Evolutionary conservation across 2,797 vertebrate species (phyloP), one percentile per base, ranked within the genome.

Genomic region (Sebastes glaucus): DNA sequence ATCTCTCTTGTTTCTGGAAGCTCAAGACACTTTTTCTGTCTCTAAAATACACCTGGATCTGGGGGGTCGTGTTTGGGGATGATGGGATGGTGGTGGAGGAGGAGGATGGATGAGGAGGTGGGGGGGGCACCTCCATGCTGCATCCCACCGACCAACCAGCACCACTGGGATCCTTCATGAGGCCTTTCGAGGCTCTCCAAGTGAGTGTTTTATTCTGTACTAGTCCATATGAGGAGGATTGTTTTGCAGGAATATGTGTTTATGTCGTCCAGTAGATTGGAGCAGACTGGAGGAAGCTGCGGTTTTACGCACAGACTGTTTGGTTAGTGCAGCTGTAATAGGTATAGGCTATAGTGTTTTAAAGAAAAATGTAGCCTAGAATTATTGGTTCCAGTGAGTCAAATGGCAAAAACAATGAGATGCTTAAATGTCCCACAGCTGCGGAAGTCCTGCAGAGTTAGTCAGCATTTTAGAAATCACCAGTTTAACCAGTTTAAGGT

Each of bases 181-280:
- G 94, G 92, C 93, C 90, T 89, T 78, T 78, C 81, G 66, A 84
- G 77, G 84, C 88, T 84, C 30, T 80, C 89, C 87, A 90, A 91
- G 95, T 95, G 94, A 95, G 93, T 92, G 79, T 52, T 84, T 85
- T 23, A 63, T 73, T 75, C 42, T 78, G 66, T 71, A 11, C 27
- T 18, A 11, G 49, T 56, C 16, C 53, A 56, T 11, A 8, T 14
- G n/a, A 23, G 4, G 62, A 32, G 10, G 32, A 3, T 16, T 32
- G 20, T 57, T 69, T 46, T 6, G 14, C 32, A n/a, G 62, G 13
- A 30, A 65, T 78, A 22, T 76, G 76, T 66, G 55, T 64, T 30
- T 2, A 14, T 42, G 38, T 30, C 11, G 30, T 42, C 60, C 6
- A 4, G 57, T 3, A 2, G 27, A 18, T 25, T 72, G 18, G 23